Conservation (phyloP, 2,888 invertebrate species). For the Cryptophagus acutangulus region DNA sequence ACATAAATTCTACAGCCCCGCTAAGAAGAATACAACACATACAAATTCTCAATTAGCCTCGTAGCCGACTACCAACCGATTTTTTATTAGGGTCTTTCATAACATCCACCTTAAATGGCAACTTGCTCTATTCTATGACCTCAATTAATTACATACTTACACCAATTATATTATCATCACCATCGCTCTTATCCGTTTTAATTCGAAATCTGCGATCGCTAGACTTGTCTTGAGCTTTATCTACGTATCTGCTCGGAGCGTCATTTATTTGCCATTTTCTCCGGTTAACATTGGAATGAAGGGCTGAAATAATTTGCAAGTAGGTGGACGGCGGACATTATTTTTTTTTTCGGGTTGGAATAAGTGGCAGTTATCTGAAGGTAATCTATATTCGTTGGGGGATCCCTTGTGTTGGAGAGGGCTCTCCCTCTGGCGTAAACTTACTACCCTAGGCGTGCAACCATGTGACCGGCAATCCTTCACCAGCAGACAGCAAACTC, state of each 20-base stretch:
- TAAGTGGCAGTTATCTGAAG: slow-evolving; percentile 18
- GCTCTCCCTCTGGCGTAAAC: slow-evolving; percentile 10
- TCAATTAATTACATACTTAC: no score
- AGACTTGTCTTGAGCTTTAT: no score
- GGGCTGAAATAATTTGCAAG: no score
- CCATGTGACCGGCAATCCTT: slow-evolving; percentile 48
- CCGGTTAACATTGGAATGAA: no score
- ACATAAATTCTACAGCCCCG: slow-evolving; percentile 42
- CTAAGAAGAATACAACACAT: slow-evolving; percentile 42
- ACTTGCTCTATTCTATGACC: slow-evolving; percentile 7
- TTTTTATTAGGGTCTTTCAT: slow-evolving; percentile 11
- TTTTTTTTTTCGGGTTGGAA: slow-evolving; percentile 3
- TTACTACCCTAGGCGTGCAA: slow-evolving; percentile 27
- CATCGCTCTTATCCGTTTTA: no score
- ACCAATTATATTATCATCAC: no score
- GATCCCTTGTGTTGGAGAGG: slow-evolving; percentile 9
- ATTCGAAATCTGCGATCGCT: no score
- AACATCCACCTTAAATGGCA: slow-evolving; percentile 16
- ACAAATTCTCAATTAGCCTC: slow-evolving; percentile 48
- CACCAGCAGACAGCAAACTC: slow-evolving; percentile 46
- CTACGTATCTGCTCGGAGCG: no score
- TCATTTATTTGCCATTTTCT: no score
- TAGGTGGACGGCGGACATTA: no score
- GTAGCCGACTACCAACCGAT: slow-evolving; percentile 14
- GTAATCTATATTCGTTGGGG: slow-evolving; percentile 18